Base-by-base conservation (phyloP, 30 jellyfish, hydroid and myxozoan species). In the Sanderia malayensis region DNA sequence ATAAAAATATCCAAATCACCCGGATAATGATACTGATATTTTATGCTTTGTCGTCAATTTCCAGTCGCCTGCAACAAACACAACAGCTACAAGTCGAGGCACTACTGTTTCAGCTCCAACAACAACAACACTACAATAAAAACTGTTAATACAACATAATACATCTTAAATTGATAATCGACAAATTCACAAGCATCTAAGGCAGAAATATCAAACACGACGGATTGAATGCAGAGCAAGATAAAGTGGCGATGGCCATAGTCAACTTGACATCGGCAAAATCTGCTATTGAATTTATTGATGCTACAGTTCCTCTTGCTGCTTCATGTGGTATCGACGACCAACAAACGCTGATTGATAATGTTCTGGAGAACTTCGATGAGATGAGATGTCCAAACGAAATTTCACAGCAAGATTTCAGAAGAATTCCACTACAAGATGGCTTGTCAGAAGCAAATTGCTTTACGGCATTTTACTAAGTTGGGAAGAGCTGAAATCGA, bases 191-290 rank as follows among this genome's bases (percentile, higher is more conserved):
- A n/a, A n/a, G n/a, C n/a, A n/a, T n/a, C n/a, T n/a, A n/a, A n/a
- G n/a, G n/a, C n/a, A n/a, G 55, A 6, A 6, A 6, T 41, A 8
- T 21, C 24, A 8, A 11, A 18, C 31, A 66, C 33, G 78, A 17
- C 2, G 31, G 69, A 23, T 44, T 66, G 31, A 31, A 66, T 66
- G 67, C 27, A 17, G 78, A 66, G 32, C 78, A 66, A 32, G 0
- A 41, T 33, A 23, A 41, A 9, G 78, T 66, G 27, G 31, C 32
- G 31, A 31, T 8, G 8, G 69, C 62, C 62, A 66, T 66, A 41
- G 78, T 67, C 78, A 66, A 66, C 62, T 19, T 66, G 72, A 60
- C 72, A 18, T 60, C 72, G 45, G 72, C 72, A 18, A 60, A 60
- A 60, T 18, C 78, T 31, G 62, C 55, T 11, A 22, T 66, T 33